phyloP scores from a whole-genome alignment of 2,888 invertebrate species.

The Eupithecia centaureata region DNA sequence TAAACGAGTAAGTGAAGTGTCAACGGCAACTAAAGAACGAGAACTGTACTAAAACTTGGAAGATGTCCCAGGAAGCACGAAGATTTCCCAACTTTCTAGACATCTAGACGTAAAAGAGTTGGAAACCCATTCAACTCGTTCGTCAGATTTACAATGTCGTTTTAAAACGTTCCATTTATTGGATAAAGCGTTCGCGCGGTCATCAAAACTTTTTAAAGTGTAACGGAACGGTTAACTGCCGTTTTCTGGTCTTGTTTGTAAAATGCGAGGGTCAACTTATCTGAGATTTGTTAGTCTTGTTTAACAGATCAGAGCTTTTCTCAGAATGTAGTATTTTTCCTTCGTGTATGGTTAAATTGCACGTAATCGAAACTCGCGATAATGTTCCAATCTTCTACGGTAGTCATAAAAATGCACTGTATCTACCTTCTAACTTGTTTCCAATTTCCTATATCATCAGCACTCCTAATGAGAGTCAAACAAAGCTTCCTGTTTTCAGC shows the following conservation, averaged over 20 bases:
- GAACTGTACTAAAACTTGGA: slow-evolving; percentile 37
- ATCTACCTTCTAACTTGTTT: too few relatives aligned
- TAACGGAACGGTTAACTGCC: background rate
- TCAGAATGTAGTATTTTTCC: too few relatives aligned
- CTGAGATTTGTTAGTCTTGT: background rate
- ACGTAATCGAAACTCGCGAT: too few relatives aligned
- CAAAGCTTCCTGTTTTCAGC: background rate
- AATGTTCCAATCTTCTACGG: background rate
- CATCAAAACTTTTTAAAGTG: slow-evolving; percentile 14
- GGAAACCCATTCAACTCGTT: slow-evolving; percentile 8
- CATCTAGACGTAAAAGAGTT: slow-evolving; percentile 33
- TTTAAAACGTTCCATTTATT: slow-evolving; percentile 10
- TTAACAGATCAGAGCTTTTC: background rate
- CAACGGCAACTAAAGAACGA: slow-evolving; percentile 33
- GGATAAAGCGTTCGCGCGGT: slow-evolving; percentile 11
- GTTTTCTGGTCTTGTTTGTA: background rate
- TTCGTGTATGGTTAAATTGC: too few relatives aligned
- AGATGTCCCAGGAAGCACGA: slow-evolving; percentile 36
- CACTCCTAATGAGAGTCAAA: too few relatives aligned
- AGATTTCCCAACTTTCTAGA: slow-evolving; percentile 40
- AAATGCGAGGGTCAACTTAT: background rate
- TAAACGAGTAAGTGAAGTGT: slow-evolving; percentile 28
- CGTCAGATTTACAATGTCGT: slow-evolving; percentile 8
- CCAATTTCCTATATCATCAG: too few relatives aligned
- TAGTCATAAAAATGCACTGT: background rate